Evolutionary conservation across 30 jellyfish, hydroid and myxozoan species (phyloP).

Genomic region (Turritopsis rubra): DNA sequence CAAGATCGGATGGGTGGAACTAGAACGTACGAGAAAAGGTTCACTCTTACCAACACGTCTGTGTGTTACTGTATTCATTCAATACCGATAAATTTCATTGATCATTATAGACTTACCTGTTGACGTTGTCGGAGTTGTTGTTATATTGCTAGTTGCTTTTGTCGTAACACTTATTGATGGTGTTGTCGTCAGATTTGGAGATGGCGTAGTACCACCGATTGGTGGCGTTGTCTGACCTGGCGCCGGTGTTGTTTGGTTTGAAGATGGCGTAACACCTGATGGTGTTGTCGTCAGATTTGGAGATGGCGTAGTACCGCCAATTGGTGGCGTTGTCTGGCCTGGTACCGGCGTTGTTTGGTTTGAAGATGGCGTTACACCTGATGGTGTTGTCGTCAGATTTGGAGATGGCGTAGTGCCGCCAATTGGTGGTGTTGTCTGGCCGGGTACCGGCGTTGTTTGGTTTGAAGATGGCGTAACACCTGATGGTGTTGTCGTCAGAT

Average conservation of each 20-base stretch:
- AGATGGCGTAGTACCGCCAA: background rate
- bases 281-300: background rate
- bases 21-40: background rate
- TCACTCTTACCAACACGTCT: background rate
- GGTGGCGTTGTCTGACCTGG: conserved; percentile 29
- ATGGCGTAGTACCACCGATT: conserved; percentile 16
- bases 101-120: background rate
- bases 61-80: background rate
- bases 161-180: conserved; percentile 30
- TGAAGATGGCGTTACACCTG: conserved; percentile 23
- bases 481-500: conserved; percentile 34
- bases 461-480: background rate
- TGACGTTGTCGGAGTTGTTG: conserved; percentile 35
- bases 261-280: conserved; percentile 11
- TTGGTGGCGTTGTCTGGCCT: background rate
- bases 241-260: conserved; percentile 27
- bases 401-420: conserved; percentile 32
- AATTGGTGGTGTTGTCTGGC: background rate
- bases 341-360: background rate
- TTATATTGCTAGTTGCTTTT: conserved; percentile 31
- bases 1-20: conserved; percentile 92
- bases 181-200: conserved; percentile 21
- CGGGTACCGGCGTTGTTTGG: background rate
- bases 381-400: conserved; percentile 18
- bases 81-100: background rate